phyloP scores from a whole-genome alignment of 1,140 invertebrate genomes.

The Gryllus bimaculatus region DNA sequence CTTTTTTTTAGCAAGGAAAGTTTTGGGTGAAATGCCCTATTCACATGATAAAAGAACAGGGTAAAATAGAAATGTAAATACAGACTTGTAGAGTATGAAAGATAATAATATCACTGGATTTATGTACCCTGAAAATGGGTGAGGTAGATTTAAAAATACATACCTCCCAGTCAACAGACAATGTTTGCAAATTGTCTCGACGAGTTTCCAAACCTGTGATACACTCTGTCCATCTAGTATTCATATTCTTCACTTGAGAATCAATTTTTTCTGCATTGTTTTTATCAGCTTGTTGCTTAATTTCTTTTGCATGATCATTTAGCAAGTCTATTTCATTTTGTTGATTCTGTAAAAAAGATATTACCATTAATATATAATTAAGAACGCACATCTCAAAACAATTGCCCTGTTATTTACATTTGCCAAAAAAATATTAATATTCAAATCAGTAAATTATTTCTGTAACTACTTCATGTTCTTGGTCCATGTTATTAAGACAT shows the following conservation, averaged over 20 bases:
- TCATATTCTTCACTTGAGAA: conserved; percentile 49
- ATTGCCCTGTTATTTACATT: too few species aligned
- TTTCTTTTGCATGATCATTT: conserved; percentile 52
- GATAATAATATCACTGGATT: too few species aligned
- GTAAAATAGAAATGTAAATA: too few species aligned
- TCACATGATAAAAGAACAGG: too few species aligned
- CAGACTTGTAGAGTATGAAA: too few species aligned
- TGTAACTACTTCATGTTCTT: too few species aligned
- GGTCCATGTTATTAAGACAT: too few species aligned
- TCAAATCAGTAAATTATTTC: too few species aligned
- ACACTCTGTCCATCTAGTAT: conserved; percentile 63
- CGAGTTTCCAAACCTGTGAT: conserved; percentile 57
- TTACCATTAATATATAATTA: not conserved
- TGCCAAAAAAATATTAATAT: too few species aligned
- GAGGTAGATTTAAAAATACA: not conserved
- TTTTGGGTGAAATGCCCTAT: too few species aligned
- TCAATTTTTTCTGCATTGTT: conserved; percentile 51
- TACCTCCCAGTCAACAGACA: conserved; percentile 66
- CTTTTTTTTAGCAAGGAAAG: too few species aligned
- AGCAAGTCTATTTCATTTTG: conserved; percentile 51
- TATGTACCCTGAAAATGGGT: too few species aligned
- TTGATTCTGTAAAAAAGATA: conserved; percentile 41
- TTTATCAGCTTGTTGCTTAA: conserved; percentile 51
- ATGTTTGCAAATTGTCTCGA: conserved; percentile 47
- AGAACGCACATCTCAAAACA: not conserved